Evolutionary conservation across 2,113 vertebrate genomes (phyloP).

Genomic region (Zapus hudsonius): DNA sequence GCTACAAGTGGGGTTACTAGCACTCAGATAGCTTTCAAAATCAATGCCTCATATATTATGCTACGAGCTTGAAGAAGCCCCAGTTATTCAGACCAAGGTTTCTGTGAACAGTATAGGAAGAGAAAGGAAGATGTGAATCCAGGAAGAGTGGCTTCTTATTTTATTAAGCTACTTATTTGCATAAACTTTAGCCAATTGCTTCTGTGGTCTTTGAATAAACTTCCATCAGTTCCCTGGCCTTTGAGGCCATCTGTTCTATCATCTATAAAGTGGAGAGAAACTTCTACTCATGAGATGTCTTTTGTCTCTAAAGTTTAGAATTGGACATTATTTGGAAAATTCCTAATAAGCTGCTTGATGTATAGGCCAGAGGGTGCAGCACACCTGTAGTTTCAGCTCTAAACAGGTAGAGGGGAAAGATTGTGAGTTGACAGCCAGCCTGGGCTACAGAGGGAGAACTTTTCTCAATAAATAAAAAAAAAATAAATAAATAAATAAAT

Average conservation of each 20-base stretch:
- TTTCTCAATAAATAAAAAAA: neutral
- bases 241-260: neutral
- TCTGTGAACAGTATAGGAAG: neutral
- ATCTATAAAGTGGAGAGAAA: neutral
- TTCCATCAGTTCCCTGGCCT: neutral
- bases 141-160: neutral
- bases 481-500: neutral
- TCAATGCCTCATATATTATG: neutral
- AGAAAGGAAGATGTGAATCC: neutral
- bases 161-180: neutral
- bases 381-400: neutral
- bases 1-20: neutral
- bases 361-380: neutral
- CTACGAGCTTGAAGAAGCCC: neutral
- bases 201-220: neutral
- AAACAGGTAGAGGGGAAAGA: neutral
- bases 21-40: neutral
- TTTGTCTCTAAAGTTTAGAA: neutral
- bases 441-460: too few species aligned
- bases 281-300: neutral
- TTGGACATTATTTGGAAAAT: neutral
- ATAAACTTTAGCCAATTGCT: neutral
- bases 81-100: neutral
- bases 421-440: neutral
- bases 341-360: neutral